phyloP scores from a whole-genome alignment of 2,113 vertebrate genomes.

The Elephas maximus region DNA sequence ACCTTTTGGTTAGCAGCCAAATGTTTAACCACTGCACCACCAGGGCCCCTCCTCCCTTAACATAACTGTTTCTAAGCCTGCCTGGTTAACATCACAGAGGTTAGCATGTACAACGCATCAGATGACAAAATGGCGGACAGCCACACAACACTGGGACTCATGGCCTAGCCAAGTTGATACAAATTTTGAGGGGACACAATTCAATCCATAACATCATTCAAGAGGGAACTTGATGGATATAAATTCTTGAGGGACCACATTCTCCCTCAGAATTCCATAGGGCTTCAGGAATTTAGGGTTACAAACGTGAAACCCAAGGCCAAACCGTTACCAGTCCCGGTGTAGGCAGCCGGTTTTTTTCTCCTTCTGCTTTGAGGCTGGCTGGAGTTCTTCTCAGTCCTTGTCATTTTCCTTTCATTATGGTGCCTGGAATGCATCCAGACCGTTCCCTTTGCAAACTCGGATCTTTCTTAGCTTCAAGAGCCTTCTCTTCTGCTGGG shows the following conservation, averaged over 20 bases:
- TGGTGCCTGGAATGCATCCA: neutral
- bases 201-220: too few species aligned
- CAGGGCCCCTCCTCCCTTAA: too few species aligned
- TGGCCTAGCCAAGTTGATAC: too few species aligned
- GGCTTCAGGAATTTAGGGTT: neutral
- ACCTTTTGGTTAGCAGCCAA: too few species aligned
- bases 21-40: too few species aligned
- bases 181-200: too few species aligned
- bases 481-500: neutral
- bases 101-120: too few species aligned
- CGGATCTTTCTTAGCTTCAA: neutral
- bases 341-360: neutral
- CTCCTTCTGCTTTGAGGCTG: neutral
- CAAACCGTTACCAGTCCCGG: fast-evolving
- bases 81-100: too few species aligned
- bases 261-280: neutral
- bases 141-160: too few species aligned
- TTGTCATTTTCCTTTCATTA: fast-evolving
- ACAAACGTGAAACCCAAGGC: neutral
- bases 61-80: too few species aligned
- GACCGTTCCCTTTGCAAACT: neutral
- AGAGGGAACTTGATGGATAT: neutral
- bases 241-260: neutral
- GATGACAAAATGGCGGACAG: too few species aligned
- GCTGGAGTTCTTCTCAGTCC: neutral